Evolutionary conservation across 2,797 vertebrate species (phyloP).

Genomic region (Siniperca undulata): DNA sequence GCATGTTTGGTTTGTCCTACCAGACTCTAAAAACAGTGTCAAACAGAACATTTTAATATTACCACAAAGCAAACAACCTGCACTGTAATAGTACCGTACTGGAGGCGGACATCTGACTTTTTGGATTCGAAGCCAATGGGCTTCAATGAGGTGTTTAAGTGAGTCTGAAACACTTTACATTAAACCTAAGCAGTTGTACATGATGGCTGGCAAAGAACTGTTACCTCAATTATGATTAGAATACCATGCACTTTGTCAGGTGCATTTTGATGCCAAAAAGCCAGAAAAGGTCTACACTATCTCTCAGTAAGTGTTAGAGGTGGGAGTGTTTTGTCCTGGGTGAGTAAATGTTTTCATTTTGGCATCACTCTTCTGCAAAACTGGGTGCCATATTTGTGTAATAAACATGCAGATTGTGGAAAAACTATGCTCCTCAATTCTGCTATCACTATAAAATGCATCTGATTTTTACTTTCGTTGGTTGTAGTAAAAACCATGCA

Average conservation of each 20-base stretch:
- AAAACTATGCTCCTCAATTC: not conserved
- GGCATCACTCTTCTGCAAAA: conserved; percentile 12
- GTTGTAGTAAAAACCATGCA: conserved; percentile 9
- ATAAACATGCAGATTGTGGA: conserved; percentile 11
- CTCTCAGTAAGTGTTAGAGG: not conserved
- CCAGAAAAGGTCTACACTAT: not conserved
- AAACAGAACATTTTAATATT: not conserved
- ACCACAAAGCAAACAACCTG: conserved; percentile 9
- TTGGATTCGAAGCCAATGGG: not conserved
- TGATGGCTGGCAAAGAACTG: not conserved
- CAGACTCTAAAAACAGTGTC: conserved; percentile 5
- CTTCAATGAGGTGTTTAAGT: not conserved
- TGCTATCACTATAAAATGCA: conserved; percentile 6
- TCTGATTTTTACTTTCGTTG: not conserved
- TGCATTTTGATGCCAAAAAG: not conserved
- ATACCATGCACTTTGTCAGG: not conserved
- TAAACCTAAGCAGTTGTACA: not conserved
- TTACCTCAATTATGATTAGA: not conserved
- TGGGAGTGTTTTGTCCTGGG: not conserved
- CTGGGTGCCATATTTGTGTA: not conserved
- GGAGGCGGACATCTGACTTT: not conserved
- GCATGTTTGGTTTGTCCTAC: not conserved
- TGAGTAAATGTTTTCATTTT: conserved; percentile 31
- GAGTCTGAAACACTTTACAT: not conserved
- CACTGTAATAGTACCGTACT: not conserved